Percentiles rank a stretch among this genome's conserved stretches.
These are phyloP conservation scores for Ailurus styani DNA, from an alignment of 2,113 vertebrate genomes.

Conservation along the genomic window DNA sequence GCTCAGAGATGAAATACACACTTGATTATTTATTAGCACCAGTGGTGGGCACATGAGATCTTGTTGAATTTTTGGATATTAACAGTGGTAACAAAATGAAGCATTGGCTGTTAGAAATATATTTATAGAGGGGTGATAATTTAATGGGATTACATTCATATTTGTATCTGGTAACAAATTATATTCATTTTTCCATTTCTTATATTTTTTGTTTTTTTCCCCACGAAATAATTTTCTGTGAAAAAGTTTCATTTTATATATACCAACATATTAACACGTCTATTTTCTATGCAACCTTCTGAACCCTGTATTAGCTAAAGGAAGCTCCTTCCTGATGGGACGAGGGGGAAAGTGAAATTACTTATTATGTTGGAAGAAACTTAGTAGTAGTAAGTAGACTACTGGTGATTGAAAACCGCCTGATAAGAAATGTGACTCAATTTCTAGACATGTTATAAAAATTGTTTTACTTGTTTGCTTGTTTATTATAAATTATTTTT, in stretches of 20 bases:
- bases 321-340: background rate
- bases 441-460: background rate
- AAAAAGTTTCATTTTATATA: background rate
- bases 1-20: background rate
- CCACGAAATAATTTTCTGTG: background rate
- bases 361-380: background rate
- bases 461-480: background rate
- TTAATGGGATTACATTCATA: background rate
- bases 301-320: background rate
- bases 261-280: background rate
- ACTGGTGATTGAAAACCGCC: background rate
- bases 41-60: background rate
- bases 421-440: background rate
- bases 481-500: background rate
- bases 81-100: background rate
- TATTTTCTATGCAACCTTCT: background rate
- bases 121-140: background rate
- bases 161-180: constrained; percentile 10
- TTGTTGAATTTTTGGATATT: background rate
- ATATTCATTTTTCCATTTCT: background rate
- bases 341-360: background rate
- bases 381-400: background rate
- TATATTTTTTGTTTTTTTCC: background rate
- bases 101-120: background rate
- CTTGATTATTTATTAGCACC: background rate